Base-by-base conservation (phyloP, 2,113 vertebrate species). In the Bucco capensis region DNA sequence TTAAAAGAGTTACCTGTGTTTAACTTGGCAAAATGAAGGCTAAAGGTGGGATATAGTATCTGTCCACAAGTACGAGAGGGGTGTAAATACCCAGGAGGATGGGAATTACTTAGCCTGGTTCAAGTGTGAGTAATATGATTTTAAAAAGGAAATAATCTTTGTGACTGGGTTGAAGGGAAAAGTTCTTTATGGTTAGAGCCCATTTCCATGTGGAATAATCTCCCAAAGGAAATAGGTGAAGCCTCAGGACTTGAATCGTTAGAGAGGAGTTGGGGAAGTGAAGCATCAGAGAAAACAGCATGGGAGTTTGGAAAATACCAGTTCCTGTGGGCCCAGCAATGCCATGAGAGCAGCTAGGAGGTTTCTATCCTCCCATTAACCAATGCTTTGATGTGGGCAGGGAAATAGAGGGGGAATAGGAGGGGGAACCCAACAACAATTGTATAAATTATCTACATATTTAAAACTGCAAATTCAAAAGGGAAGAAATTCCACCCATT, bases 11-110 rank as follows among this genome's bases (percentile, higher is more conserved):
- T 95, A 93, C 88, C 85, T 71, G 16, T 96, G 95, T 96, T 97
- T 95, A 89, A 88, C 72, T 97, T 97, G 97, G 96, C 96, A 91
- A 91, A 57, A 49, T 47, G 92, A 92, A 90, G 95, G 72, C 95
- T 70, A 65, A 95, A 95, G 46, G 94, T 96, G 90, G 86, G 79
- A 76, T 51, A 40, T 0, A 8, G 74, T 67, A 88, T 93, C 94
- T 86, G 88, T 50, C 88, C 74, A 93, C 25, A 23, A 82, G 88
- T 50, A 46, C 49, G 81, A 86, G 71, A 93, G 88, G 86, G 90
- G 87, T 40, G 71, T 91, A 85, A 93, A 86, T 56, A 16, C 28
- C 47, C 74, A 19, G 33, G 51, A 49, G 66, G 84, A 74, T 62
- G 86, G 90, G 88, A 93, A 85, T 71, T 61, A 12, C 88, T 96